phyloP scores from a whole-genome alignment of 2,888 invertebrate genomes.

The Neoascia interrupta region DNA sequence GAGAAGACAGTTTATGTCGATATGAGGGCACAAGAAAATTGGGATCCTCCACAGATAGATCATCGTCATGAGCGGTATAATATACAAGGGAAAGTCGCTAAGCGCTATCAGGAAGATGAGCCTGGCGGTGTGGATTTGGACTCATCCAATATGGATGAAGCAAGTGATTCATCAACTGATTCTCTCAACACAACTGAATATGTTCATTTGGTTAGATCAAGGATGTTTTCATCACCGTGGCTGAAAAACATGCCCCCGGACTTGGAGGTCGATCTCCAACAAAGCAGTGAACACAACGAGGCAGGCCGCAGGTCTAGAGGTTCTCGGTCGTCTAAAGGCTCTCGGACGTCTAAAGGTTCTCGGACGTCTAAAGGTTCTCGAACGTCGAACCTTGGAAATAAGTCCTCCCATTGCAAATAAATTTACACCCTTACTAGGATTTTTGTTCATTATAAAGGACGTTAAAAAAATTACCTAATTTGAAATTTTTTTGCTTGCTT shows the following conservation, averaged over 20 bases:
- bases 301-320: too few species aligned
- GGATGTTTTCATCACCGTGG: background rate
- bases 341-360: too few species aligned
- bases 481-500: too few species aligned
- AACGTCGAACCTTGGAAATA: too few species aligned
- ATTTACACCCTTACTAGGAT: too few species aligned
- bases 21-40: background rate
- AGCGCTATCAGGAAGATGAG: background rate
- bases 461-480: too few species aligned
- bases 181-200: background rate
- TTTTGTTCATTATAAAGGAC: too few species aligned
- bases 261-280: too few species aligned
- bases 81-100: constrained; percentile 8
- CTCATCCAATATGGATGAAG: background rate
- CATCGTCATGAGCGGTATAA: constrained; percentile 20
- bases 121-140: background rate
- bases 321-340: too few species aligned
- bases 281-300: too few species aligned
- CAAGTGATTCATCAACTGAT: background rate
- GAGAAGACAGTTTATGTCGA: constrained; percentile 5
- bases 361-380: too few species aligned
- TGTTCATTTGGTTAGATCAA: background rate
- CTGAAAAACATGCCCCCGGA: constrained; percentile 14
- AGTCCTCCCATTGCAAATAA: too few species aligned
- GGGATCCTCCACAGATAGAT: background rate